Conservation (phyloP, 2,888 invertebrate genomes). For the Pristionchus exspectatus region DNA sequence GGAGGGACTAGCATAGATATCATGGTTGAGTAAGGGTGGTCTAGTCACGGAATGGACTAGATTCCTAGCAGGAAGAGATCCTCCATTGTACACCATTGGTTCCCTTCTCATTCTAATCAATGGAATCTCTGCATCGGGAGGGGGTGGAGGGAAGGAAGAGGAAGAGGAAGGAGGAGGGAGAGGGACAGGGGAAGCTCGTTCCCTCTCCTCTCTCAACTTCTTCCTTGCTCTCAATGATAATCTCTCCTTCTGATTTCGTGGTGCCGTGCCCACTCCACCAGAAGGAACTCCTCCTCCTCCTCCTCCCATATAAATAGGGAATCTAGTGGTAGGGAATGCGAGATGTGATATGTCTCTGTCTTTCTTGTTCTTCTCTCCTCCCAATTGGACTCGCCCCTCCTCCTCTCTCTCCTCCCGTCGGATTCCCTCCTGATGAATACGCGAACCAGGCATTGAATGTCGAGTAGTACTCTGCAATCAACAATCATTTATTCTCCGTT, state of each 20-base stretch:
- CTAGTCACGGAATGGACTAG: constrained; percentile 19
- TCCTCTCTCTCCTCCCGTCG: constrained; percentile 55
- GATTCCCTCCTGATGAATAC: constrained; percentile 65
- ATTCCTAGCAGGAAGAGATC: constrained; percentile 36
- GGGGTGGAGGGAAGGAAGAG: constrained; percentile 36
- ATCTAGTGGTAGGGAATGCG: constrained; percentile 55
- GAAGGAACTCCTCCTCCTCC: not conserved
- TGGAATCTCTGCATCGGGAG: constrained; percentile 29
- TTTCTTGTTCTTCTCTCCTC: constrained; percentile 54
- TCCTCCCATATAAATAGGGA: constrained; percentile 28
- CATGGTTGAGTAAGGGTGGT: not conserved
- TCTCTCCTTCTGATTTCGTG: constrained; percentile 50
- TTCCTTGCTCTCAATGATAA: constrained; percentile 56
- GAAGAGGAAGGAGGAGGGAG: not conserved
- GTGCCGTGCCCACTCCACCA: constrained; percentile 3
- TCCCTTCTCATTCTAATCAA: constrained; percentile 53
- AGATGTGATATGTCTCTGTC: constrained; percentile 37
- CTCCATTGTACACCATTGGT: constrained; percentile 43
- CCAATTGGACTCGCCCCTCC: constrained; percentile 50
- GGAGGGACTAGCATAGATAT: constrained; percentile 22
- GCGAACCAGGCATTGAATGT: constrained; percentile 76
- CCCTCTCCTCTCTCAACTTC: constrained; percentile 46
- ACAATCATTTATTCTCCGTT: not conserved
- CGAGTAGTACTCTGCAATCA: constrained; percentile 69
- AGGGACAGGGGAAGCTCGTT: not conserved